phyloP scores from a whole-genome alignment of 2,113 vertebrate genomes.

The Anarhynchus alexandrinus region DNA sequence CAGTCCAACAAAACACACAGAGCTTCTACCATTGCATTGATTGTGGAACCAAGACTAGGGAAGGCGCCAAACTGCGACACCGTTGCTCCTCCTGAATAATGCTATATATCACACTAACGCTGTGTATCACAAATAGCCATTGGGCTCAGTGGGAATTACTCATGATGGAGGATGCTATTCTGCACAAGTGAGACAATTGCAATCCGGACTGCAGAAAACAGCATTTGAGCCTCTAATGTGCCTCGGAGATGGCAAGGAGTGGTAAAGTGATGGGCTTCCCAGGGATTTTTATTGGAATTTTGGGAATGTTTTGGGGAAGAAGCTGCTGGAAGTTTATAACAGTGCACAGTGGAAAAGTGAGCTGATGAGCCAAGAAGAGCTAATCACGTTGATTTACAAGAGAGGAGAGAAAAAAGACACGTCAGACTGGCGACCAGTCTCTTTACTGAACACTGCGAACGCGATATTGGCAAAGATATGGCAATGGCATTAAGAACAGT shows the following conservation, averaged over 20 bases:
- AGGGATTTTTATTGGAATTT: background rate
- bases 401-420: background rate
- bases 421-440: background rate
- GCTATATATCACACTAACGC: rapidly evolving
- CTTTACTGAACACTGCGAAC: background rate
- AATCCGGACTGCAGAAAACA: background rate
- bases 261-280: background rate
- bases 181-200: rapidly evolving
- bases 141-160: background rate
- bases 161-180: background rate
- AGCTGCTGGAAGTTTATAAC: background rate
- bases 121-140: background rate
- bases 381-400: background rate
- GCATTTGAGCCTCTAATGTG: background rate
- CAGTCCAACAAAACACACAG: background rate
- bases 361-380: background rate
- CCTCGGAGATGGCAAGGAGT: background rate
- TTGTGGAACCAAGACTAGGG: background rate
- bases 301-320: background rate
- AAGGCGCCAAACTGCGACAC: background rate
- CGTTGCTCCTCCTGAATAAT: background rate
- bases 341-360: background rate
- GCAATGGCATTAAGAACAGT: background rate
- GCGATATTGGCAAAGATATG: background rate
- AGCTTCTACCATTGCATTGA: background rate